Percentiles rank a stretch among this genome's conserved stretches.
phyloP scores from a whole-genome alignment of 2,113 vertebrate species.

The Nyctereutes procyonoides region DNA sequence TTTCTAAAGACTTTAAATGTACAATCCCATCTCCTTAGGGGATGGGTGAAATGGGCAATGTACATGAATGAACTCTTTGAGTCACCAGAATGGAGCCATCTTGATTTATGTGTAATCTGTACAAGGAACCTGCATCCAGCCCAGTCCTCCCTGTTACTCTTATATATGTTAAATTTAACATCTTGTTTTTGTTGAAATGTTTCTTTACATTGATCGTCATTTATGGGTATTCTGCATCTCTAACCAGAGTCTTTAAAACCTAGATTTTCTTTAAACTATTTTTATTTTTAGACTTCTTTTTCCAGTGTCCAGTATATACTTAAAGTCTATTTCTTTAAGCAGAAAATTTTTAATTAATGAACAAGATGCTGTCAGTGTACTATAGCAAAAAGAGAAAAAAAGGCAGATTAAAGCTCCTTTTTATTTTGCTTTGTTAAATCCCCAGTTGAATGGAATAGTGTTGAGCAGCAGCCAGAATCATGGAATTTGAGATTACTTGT shows the following conservation, averaged over 20 bases:
- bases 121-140: no score
- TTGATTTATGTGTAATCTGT: not conserved
- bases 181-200: not conserved
- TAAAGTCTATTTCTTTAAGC: conserved; percentile 21
- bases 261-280: not conserved
- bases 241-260: conserved; percentile 26
- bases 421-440: conserved; percentile 62
- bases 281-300: conserved; percentile 12
- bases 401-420: conserved; percentile 55
- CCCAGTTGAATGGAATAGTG: not conserved
- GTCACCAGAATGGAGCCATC: not conserved
- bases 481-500: conserved; percentile 67
- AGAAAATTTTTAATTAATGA: conserved; percentile 56
- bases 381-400: conserved; percentile 49
- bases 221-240: not conserved
- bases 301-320: not conserved
- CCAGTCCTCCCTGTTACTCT: not conserved
- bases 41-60: no score
- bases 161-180: not conserved
- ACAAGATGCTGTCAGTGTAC: conserved; percentile 42
- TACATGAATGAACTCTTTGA: not conserved
- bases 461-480: conserved; percentile 48
- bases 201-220: not conserved
- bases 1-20: not conserved
- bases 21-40: not conserved